Evolutionary conservation across 1,140 invertebrate species (phyloP).

Genomic region (Acyrthosiphon pisum): DNA sequence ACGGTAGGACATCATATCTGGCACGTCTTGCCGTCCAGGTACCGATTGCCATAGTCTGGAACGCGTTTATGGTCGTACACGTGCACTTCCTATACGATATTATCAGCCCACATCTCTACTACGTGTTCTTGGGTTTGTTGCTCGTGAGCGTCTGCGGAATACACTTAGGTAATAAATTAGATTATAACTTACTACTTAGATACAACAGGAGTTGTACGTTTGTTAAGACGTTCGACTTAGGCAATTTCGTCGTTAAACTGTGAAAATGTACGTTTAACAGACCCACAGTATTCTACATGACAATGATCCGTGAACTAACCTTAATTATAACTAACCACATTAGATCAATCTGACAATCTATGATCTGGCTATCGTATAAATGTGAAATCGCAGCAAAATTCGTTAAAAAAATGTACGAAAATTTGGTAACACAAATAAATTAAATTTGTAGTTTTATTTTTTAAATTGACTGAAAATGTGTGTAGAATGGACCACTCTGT

Average conservation of each 20-base stretch:
- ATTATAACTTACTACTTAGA: background rate
- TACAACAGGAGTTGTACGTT: background rate
- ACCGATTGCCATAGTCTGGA: background rate
- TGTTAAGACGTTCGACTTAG: background rate
- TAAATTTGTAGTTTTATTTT: too few species aligned
- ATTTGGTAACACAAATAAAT: background rate
- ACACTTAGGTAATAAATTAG: background rate
- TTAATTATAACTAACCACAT: background rate
- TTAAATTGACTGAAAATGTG: too few species aligned
- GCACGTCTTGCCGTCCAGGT: background rate
- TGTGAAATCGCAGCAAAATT: background rate
- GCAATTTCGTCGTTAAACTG: too few species aligned
- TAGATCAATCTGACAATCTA: background rate
- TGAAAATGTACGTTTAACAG: too few species aligned
- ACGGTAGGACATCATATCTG: background rate
- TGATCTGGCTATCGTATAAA: background rate
- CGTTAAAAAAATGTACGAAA: background rate
- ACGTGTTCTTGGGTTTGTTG: background rate
- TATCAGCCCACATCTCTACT: background rate
- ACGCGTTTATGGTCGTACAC: background rate
- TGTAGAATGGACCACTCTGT: too few species aligned
- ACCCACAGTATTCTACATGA: too few species aligned
- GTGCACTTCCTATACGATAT: background rate
- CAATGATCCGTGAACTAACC: too few species aligned
- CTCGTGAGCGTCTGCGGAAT: slow-evolving; percentile 14